Evolutionary conservation across 2,113 vertebrate species (phyloP).

Genomic region (Paramisgurnus dabryanus): DNA sequence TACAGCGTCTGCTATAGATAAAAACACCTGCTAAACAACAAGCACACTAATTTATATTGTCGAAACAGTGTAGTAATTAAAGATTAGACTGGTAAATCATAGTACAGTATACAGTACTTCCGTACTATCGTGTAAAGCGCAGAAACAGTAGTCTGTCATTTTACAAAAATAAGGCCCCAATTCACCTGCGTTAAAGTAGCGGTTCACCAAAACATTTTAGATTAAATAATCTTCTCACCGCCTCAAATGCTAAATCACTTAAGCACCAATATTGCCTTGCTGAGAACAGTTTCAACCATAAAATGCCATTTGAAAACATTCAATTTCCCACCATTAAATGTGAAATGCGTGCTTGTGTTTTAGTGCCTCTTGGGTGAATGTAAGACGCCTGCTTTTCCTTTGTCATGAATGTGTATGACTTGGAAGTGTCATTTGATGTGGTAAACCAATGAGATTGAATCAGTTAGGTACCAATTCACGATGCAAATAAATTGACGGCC

Average conservation of each 20-base stretch:
- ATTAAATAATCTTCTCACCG: background rate
- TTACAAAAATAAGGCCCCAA: background rate
- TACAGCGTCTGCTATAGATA: background rate
- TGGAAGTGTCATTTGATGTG: no score
- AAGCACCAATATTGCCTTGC: background rate
- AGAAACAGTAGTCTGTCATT: background rate
- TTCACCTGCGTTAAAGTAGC: background rate
- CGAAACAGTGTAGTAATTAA: slow-evolving; percentile 14
- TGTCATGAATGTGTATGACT: background rate
- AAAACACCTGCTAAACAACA: slow-evolving; percentile 19
- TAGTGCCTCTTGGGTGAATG: background rate
- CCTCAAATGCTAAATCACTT: background rate
- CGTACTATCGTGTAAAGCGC: background rate
- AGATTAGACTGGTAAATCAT: slow-evolving; percentile 15
- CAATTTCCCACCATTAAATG: slow-evolving; percentile 7
- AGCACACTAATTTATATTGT: slow-evolving; percentile 16
- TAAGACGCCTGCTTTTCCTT: background rate
- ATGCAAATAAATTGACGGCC: background rate
- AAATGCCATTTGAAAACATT: background rate
- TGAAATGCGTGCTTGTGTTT: background rate
- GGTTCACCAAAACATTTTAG: background rate
- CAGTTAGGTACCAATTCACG: background rate
- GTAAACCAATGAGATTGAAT: background rate
- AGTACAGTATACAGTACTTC: background rate
- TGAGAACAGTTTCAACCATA: background rate